phyloP scores from a whole-genome alignment of 2,888 invertebrate species.

The Loripinus fragilis region DNA sequence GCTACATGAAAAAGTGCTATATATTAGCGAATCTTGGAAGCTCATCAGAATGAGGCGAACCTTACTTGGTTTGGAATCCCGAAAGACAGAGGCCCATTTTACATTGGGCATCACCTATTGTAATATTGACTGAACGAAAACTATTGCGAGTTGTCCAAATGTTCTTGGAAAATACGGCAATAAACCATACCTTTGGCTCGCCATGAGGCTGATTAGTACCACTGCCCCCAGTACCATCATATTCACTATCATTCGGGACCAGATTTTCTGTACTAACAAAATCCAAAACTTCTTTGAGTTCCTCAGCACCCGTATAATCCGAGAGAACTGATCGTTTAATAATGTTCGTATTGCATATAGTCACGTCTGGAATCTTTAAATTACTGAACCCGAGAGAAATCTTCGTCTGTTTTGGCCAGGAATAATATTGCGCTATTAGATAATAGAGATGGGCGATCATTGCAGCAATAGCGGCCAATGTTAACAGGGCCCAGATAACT shows the following conservation, averaged over 20 bases:
- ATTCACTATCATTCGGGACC: conserved; percentile 12
- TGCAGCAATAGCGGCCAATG: conserved; percentile 49
- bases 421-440: conserved; percentile 57
- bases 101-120: no score
- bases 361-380: conserved; percentile 56
- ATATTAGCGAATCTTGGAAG: no score
- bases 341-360: conserved; percentile 62
- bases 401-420: conserved; percentile 59
- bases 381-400: conserved; percentile 54
- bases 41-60: no score
- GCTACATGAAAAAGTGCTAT: no score
- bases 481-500: conserved; percentile 60
- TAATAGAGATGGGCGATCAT: conserved; percentile 65
- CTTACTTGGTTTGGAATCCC: no score
- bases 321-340: conserved; percentile 36
- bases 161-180: no score
- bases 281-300: conserved; percentile 36
- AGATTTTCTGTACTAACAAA: conserved; percentile 44
- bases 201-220: no score
- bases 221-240: neutral
- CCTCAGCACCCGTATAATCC: conserved; percentile 15
- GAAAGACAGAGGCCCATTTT: no score
- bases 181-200: no score
- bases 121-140: no score
- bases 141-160: no score